Percentiles rank a stretch among this genome's conserved stretches.
These are phyloP conservation scores for Psammodynastes pulverulentus DNA, from an alignment of 2,113 vertebrate species.

Conservation along the genomic window DNA sequence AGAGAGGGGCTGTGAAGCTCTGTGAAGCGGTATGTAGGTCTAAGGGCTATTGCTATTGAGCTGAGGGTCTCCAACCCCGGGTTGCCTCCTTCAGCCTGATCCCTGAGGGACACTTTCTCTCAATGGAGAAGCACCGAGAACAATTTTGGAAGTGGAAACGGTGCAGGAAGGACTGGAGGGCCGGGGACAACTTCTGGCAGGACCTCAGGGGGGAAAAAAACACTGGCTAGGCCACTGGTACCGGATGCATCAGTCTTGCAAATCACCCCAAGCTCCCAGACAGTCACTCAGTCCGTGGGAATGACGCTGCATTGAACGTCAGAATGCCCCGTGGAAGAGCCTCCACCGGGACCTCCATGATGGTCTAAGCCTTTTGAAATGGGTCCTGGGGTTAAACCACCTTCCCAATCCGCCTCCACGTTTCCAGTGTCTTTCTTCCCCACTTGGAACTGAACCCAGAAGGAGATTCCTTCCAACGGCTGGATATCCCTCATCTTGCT, in stretches of 20 bases:
- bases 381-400: background rate
- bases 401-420: too few species aligned
- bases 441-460: too few species aligned
- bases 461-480: too few species aligned
- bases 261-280: background rate
- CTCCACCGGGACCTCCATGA: background rate
- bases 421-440: too few species aligned
- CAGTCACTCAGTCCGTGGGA: background rate
- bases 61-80: too few species aligned
- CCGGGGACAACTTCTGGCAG: background rate
- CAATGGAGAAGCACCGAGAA: background rate
- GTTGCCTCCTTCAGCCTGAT: too few species aligned
- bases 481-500: too few species aligned
- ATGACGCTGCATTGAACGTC: background rate
- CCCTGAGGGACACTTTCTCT: too few species aligned
- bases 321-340: background rate
- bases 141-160: background rate
- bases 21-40: too few species aligned
- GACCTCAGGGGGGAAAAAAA: background rate
- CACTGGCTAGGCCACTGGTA: background rate
- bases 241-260: background rate
- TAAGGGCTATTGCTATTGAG: too few species aligned
- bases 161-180: background rate
- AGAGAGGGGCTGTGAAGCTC: too few species aligned
- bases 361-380: background rate